Evolutionary conservation across 2,797 vertebrate species (phyloP).

Genomic region (Antrozous pallidus): DNA sequence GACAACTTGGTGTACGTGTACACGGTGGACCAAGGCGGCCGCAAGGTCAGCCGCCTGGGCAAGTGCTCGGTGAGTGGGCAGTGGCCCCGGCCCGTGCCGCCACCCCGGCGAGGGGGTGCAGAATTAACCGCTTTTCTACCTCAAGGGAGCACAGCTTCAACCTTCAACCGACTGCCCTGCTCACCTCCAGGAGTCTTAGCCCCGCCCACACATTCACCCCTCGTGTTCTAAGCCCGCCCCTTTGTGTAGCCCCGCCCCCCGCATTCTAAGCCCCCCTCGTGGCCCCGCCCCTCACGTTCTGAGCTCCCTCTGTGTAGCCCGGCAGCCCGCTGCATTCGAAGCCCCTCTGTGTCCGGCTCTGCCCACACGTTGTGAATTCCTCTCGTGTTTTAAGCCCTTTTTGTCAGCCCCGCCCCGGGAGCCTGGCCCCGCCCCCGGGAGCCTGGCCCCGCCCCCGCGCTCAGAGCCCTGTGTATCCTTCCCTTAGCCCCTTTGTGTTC

Average conservation of each 20-base stretch:
- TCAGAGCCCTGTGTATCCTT: neutral
- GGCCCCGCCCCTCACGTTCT: neutral
- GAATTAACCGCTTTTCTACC: slow-evolving; percentile 72
- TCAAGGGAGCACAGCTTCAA: slow-evolving; percentile 52
- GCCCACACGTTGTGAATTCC: neutral
- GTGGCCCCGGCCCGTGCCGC: slow-evolving; percentile 58
- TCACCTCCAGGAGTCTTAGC: neutral
- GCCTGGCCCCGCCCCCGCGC: slow-evolving; percentile 48
- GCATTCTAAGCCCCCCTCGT: neutral
- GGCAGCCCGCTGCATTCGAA: neutral
- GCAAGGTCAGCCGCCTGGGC: slow-evolving; percentile 90
- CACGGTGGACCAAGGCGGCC: slow-evolving; percentile 89
- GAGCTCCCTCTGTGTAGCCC: slow-evolving; percentile 31
- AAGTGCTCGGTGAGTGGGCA: slow-evolving; percentile 90
- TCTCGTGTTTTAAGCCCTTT: neutral
- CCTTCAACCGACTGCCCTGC: slow-evolving; percentile 26
- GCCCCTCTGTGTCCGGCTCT: slow-evolving; percentile 35
- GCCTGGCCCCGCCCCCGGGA: slow-evolving; percentile 45
- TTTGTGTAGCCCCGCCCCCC: slow-evolving; percentile 34
- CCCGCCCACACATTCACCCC: neutral
- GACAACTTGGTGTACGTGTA: slow-evolving; percentile 97
- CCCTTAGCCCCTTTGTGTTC: slow-evolving; percentile 32
- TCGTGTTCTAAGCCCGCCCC: slow-evolving; percentile 40
- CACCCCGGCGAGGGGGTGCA: slow-evolving; percentile 46
- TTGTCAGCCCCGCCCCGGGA: slow-evolving; percentile 32